phyloP scores from a whole-genome alignment of 2,797 vertebrate genomes.

The Glyptemys insculpta region DNA sequence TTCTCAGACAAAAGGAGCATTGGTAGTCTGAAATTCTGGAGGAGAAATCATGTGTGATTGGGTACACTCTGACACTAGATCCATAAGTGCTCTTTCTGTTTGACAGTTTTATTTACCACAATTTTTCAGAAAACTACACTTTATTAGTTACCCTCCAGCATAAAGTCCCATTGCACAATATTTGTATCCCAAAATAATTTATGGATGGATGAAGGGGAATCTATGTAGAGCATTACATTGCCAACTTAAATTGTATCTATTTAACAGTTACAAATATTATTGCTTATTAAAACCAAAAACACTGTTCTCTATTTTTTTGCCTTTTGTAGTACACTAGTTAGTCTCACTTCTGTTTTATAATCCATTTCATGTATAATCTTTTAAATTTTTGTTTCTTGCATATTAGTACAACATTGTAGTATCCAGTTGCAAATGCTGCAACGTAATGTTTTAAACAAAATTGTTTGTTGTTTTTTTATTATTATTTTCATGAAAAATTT shows the following conservation, averaged over 20 bases:
- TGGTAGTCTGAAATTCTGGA: constrained; percentile 18
- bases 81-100: not conserved
- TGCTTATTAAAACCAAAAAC: not conserved
- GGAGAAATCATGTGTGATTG: constrained; percentile 4
- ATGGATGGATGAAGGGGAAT: not conserved
- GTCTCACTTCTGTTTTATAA: constrained; percentile 27
- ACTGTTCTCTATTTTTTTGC: not conserved
- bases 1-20: constrained; percentile 48
- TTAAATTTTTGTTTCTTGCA: not conserved
- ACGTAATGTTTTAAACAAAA: not conserved
- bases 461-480: not conserved
- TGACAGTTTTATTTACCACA: constrained; percentile 49
- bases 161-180: not conserved
- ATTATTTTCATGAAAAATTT: not conserved
- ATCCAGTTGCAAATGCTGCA: constrained; percentile 5
- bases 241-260: not conserved
- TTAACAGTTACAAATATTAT: not conserved
- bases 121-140: constrained; percentile 58
- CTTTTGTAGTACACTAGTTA: not conserved
- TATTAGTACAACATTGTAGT: not conserved
- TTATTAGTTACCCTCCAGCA: constrained; percentile 30
- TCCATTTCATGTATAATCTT: not conserved
- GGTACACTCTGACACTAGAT: not conserved
- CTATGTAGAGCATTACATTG: not conserved
- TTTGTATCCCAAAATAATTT: not conserved